These are phyloP conservation scores for Mechanitis mazaeus DNA, from an alignment of 2,888 invertebrate genomes.

Conservation along the genomic window DNA sequence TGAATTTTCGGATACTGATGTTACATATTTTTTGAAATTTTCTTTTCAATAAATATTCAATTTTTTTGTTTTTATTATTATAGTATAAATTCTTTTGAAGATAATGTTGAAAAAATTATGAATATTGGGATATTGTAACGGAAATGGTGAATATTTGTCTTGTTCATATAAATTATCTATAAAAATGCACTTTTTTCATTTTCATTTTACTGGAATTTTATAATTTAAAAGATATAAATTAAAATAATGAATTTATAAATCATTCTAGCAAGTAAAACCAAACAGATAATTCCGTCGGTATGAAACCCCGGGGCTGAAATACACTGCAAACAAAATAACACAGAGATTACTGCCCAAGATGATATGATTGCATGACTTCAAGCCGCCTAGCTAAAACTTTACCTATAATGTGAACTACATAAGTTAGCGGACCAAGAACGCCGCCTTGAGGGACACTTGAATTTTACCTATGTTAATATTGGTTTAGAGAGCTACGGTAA, in stretches of 20 bases:
- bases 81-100: too few relatives aligned
- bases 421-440: constrained; percentile 42
- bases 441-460: constrained; percentile 49
- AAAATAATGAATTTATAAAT: constrained; percentile 19
- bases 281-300: constrained; percentile 55
- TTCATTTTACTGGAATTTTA: too few relatives aligned
- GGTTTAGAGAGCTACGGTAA: constrained; percentile 17
- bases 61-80: too few relatives aligned
- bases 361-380: constrained; percentile 48
- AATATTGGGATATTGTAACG: too few relatives aligned
- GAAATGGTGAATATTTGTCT: too few relatives aligned
- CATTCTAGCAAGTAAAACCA: constrained; percentile 33
- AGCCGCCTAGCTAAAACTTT: constrained; percentile 27
- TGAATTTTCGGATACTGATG: too few relatives aligned
- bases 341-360: constrained; percentile 55
- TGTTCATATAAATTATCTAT: too few relatives aligned
- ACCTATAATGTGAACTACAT: constrained; percentile 32
- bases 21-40: too few relatives aligned
- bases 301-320: constrained; percentile 43
- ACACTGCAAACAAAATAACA: constrained; percentile 59
- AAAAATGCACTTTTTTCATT: too few relatives aligned
- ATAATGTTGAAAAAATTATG: too few relatives aligned
- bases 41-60: too few relatives aligned
- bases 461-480: constrained; percentile 26
- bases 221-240: too few relatives aligned